phyloP scores from a whole-genome alignment of 2,888 invertebrate species.

The Pasiphila rectangulata region DNA sequence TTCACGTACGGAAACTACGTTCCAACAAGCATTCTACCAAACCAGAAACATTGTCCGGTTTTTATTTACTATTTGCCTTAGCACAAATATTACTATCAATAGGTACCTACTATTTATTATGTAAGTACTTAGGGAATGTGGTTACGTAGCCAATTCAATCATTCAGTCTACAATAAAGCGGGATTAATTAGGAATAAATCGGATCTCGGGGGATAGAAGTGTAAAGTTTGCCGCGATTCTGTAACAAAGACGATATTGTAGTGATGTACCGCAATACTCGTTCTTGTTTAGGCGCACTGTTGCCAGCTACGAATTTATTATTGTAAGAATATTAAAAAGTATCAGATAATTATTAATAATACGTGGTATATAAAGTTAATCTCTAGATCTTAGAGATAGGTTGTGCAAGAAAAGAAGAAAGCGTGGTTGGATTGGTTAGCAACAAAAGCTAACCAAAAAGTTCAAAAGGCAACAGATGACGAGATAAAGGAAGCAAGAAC shows the following conservation, averaged over 20 bases:
- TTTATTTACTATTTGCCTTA: too few species aligned
- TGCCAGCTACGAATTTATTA: constrained; percentile 8
- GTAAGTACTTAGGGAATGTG: too few species aligned
- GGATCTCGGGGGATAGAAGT: constrained; percentile 25
- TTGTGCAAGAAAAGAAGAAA: too few species aligned
- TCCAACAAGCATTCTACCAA: neutral
- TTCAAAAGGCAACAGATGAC: too few species aligned
- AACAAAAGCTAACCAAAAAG: too few species aligned
- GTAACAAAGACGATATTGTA: constrained; percentile 44
- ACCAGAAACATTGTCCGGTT: neutral
- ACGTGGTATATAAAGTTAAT: too few species aligned
- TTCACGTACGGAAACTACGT: too few species aligned
- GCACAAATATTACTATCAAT: too few species aligned
- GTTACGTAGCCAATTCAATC: neutral
- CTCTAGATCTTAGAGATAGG: too few species aligned
- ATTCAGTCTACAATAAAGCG: constrained; percentile 1
- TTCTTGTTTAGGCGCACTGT: constrained; percentile 36
- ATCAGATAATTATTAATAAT: neutral
- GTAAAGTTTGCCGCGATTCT: constrained; percentile 39
- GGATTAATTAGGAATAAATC: constrained; percentile 29
- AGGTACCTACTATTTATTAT: too few species aligned
- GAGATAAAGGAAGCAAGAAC: too few species aligned
- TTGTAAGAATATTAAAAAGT: neutral
- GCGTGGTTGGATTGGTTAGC: too few species aligned
- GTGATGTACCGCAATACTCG: constrained; percentile 53